These are phyloP conservation scores for Agonum fuliginosum DNA, from an alignment of 2,888 invertebrate species.

Conservation along the genomic window DNA sequence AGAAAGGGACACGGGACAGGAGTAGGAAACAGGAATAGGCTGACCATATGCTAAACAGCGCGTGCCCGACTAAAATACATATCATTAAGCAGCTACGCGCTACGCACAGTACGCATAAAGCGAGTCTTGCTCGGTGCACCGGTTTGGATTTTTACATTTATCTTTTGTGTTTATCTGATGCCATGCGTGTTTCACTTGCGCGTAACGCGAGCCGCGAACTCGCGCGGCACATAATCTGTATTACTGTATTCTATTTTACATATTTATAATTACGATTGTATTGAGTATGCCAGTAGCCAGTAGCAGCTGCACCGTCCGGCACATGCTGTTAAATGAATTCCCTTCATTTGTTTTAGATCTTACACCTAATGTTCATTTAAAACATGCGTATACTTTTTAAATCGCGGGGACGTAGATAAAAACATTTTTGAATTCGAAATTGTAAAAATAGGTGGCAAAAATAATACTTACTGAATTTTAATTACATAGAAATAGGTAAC, in stretches of 20 bases:
- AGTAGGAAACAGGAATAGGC: not conserved
- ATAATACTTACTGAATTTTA: too few relatives aligned
- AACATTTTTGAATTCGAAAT: too few relatives aligned
- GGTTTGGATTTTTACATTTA: constrained; percentile 52
- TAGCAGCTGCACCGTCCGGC: constrained; percentile 26
- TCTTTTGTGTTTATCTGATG: constrained; percentile 53
- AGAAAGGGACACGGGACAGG: not conserved
- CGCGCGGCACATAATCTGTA: not conserved
- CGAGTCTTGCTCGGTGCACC: constrained; percentile 9
- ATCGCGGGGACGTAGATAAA: too few relatives aligned
- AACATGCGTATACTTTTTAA: too few relatives aligned
- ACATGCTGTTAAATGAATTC: constrained; percentile 2
- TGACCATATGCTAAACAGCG: constrained; percentile 54
- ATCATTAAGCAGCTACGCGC: constrained; percentile 32
- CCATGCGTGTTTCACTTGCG: constrained; percentile 40
- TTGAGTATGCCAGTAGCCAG: constrained; percentile 35
- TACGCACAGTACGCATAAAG: constrained; percentile 10
- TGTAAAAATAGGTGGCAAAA: too few relatives aligned
- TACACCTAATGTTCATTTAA: too few relatives aligned
- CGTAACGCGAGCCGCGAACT: not conserved
- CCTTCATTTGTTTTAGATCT: not conserved
- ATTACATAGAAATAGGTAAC: too few relatives aligned
- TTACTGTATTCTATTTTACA: constrained; percentile 47
- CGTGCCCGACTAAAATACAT: constrained; percentile 52
- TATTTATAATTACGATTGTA: constrained; percentile 53